Evolutionary conservation across 2,113 vertebrate genomes (phyloP).

Genomic region (Peucedramus taeniatus): DNA sequence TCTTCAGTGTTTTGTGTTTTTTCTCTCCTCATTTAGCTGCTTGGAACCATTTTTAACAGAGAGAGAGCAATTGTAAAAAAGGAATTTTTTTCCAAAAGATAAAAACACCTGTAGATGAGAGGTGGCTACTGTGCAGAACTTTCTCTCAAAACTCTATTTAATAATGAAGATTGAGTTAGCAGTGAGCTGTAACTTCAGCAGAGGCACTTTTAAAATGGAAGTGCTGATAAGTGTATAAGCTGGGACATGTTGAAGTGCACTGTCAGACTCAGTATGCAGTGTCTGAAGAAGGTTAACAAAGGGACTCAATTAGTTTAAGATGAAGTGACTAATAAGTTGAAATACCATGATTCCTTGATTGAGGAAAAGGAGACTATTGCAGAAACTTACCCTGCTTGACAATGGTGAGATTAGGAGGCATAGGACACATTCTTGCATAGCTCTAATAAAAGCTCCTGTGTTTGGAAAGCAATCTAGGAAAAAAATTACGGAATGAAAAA

Average conservation of each 20-base stretch:
- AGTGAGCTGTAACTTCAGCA: not conserved
- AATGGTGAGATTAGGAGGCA: not conserved
- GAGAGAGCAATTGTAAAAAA: not conserved
- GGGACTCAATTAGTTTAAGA: not conserved
- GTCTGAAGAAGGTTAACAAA: not conserved
- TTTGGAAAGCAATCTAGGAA: not conserved
- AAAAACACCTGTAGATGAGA: not conserved
- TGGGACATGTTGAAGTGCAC: not conserved
- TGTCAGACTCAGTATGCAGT: not conserved
- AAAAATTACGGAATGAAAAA: not conserved
- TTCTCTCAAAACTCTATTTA: not conserved
- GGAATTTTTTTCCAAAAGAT: not conserved
- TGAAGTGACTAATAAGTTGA: not conserved
- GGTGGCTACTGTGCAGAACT: not conserved
- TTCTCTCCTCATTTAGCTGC: not conserved
- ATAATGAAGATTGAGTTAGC: not conserved
- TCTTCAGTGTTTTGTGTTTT: not conserved
- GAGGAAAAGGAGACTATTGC: not conserved
- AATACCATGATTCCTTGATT: not conserved
- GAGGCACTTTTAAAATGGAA: not conserved
- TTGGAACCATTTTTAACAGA: not conserved
- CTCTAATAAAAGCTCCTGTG: not conserved
- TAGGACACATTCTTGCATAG: not conserved
- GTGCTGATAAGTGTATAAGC: not conserved
- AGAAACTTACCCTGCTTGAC: not conserved